These are phyloP conservation scores for Sula dactylatra DNA, from an alignment of 2,113 vertebrate species.

Conservation along the genomic window DNA sequence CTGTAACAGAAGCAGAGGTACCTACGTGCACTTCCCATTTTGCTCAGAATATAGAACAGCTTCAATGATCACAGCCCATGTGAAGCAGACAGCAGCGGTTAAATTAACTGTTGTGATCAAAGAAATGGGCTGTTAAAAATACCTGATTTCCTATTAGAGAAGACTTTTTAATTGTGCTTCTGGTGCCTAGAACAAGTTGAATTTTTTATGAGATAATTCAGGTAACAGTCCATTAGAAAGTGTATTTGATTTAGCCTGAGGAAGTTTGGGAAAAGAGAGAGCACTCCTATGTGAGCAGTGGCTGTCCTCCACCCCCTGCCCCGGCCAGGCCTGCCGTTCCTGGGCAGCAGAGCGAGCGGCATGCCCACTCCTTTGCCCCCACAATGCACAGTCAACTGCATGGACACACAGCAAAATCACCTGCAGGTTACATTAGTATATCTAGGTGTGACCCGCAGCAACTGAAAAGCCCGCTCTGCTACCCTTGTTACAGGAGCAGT, in stretches of 20 bases:
- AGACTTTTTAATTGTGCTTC: conserved; percentile 45
- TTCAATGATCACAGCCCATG: conserved; percentile 23
- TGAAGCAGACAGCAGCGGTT: conserved; percentile 39
- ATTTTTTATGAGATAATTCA: conserved; percentile 47
- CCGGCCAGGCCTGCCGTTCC: background rate
- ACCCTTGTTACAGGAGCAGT: background rate
- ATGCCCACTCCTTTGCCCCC: background rate
- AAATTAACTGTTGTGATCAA: conserved; percentile 63
- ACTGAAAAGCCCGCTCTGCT: background rate
- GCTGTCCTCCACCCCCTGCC: background rate
- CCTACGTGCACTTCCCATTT: conserved; percentile 49
- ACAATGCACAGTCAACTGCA: background rate
- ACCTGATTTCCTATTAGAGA: conserved; percentile 19
- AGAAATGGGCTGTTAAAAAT: conserved; percentile 59
- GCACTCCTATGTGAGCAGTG: background rate
- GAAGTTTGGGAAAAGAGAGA: background rate
- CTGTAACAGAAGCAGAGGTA: conserved; percentile 67
- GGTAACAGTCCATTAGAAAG: conserved; percentile 48
- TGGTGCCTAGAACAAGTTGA: conserved; percentile 16
- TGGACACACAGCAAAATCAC: background rate
- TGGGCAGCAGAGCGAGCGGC: accelerated
- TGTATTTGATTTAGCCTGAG: background rate
- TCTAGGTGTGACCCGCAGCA: accelerated
- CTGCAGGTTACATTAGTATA: background rate
- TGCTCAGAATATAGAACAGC: conserved; percentile 50